These are phyloP conservation scores for Platyrinchus mystaceus DNA, from an alignment of 2,797 vertebrate genomes.

Conservation along the genomic window DNA sequence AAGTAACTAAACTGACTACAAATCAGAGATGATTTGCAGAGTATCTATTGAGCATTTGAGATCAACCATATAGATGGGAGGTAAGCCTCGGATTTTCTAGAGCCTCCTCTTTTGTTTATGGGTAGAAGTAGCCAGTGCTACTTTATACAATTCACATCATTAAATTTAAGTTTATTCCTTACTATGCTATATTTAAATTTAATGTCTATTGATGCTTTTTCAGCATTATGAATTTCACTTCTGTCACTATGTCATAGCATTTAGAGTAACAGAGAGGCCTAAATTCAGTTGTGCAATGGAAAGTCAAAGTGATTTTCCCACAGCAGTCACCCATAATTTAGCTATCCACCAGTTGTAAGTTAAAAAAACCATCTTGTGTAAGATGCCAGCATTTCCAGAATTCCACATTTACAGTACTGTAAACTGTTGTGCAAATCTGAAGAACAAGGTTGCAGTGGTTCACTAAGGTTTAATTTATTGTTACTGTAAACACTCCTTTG, in stretches of 20 bases:
- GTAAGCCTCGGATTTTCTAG: neutral
- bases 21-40: neutral
- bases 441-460: neutral
- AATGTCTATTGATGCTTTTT: neutral
- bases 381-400: neutral
- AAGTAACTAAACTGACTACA: neutral
- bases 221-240: neutral
- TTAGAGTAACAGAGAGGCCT: neutral
- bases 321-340: neutral
- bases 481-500: neutral
- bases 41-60: neutral
- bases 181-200: neutral
- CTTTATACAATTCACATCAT: neutral
- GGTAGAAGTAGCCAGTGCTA: neutral
- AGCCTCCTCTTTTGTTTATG: neutral
- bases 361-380: neutral
- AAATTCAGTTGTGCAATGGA: neutral
- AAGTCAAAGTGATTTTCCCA: neutral
- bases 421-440: neutral
- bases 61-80: neutral
- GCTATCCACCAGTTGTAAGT: neutral
- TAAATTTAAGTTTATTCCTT: neutral
- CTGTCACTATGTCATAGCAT: neutral
- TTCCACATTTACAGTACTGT: neutral
- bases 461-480: neutral